These are phyloP conservation scores for Podarcis muralis DNA, from an alignment of 2,113 vertebrate genomes.

Conservation along the genomic window DNA sequence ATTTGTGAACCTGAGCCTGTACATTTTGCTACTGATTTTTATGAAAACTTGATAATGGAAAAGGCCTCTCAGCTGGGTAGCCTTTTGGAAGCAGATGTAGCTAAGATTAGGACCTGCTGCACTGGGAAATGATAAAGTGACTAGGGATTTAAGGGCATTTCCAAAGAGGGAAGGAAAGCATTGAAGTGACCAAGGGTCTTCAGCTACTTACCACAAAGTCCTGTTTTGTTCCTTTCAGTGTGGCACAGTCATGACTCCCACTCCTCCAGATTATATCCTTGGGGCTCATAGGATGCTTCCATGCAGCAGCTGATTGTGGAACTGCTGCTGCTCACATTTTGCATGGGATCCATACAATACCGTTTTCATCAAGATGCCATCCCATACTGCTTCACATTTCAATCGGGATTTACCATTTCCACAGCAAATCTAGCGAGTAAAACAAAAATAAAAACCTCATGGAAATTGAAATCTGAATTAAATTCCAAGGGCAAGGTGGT, in stretches of 20 bases:
- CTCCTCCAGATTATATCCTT: not conserved
- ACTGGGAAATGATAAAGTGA: conserved; percentile 1
- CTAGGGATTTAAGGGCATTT: conserved; percentile 53
- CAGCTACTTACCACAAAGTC: not conserved
- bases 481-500: no score
- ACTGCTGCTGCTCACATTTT: no score
- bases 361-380: no score
- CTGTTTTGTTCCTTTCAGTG: not conserved
- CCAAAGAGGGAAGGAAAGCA: not conserved
- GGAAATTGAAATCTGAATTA: no score
- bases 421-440: no score
- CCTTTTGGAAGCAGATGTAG: conserved; percentile 60
- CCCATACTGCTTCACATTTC: no score
- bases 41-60: conserved; percentile 70
- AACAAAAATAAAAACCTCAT: no score
- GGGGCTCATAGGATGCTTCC: not conserved
- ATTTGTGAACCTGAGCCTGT: conserved; percentile 67
- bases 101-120: conserved; percentile 50
- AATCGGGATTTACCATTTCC: no score
- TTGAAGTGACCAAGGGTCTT: not conserved
- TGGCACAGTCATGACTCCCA: not conserved
- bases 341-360: no score
- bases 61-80: conserved; percentile 70
- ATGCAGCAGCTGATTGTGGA: no score
- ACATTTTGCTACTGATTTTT: conserved; percentile 72